Conservation (phyloP, 2,113 vertebrate genomes). For the Hydrolagus affinis region DNA sequence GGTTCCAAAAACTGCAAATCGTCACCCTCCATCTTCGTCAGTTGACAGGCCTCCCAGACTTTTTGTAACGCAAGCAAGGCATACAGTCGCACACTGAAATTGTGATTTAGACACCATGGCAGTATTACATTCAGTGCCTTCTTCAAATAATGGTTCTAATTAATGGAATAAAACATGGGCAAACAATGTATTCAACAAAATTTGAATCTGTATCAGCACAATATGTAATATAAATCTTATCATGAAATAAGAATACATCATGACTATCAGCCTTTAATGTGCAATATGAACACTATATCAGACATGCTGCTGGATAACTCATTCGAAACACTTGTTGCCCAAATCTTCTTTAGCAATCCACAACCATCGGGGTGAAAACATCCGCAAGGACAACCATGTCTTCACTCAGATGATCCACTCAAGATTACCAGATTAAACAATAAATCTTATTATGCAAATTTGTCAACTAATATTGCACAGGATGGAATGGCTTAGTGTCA, state of each 20-base stretch:
- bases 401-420: too few species aligned
- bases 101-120: slow-evolving; percentile 84
- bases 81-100: slow-evolving; percentile 84
- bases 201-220: background rate
- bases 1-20: slow-evolving; percentile 59
- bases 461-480: too few species aligned
- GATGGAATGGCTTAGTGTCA: too few species aligned
- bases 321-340: too few species aligned
- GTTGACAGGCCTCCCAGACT: slow-evolving; percentile 66
- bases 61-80: slow-evolving; percentile 78
- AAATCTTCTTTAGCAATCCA: too few species aligned
- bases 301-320: too few species aligned
- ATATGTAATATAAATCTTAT: background rate
- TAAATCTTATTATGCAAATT: too few species aligned
- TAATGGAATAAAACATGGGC: background rate
- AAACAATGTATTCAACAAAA: background rate
- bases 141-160: slow-evolving; percentile 57
- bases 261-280: too few species aligned
- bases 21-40: slow-evolving; percentile 37
- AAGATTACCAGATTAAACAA: too few species aligned
- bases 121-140: slow-evolving; percentile 66
- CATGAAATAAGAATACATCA: background rate
- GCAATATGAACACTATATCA: too few species aligned
- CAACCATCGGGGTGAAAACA: too few species aligned
- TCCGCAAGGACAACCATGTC: too few species aligned